phyloP scores from a whole-genome alignment of 2,888 invertebrate genomes.

The Scelioninae gen. 2 region DNA sequence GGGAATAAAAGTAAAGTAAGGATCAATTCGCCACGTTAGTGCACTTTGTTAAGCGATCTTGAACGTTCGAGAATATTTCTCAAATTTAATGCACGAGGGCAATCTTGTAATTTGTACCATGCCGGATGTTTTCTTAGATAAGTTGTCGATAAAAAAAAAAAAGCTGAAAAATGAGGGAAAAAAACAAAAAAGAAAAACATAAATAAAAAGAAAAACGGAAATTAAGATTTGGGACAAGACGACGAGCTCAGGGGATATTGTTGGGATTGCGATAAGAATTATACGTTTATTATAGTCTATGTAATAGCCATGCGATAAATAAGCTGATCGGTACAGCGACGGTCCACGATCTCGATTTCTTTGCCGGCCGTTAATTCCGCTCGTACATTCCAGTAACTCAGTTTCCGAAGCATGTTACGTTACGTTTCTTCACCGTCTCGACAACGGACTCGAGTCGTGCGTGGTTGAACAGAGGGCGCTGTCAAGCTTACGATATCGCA shows the following conservation, averaged over 20 bases:
- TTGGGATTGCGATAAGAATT: constrained; percentile 42
- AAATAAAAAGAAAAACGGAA: constrained; percentile 6
- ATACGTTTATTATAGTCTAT: background rate
- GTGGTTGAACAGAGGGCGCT: background rate
- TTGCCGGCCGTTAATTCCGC: constrained; percentile 20
- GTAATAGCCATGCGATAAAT: constrained; percentile 6
- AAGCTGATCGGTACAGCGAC: background rate
- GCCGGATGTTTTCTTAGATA: constrained; percentile 61
- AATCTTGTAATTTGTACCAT: constrained; percentile 66
- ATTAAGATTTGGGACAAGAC: constrained; percentile 18
- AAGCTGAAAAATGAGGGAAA: no score
- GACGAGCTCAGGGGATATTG: constrained; percentile 45
- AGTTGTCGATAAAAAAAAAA: constrained; percentile 56
- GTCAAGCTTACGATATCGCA: constrained; percentile 38
- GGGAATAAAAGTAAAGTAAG: constrained; percentile 27
- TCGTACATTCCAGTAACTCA: constrained; percentile 41
- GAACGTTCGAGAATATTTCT: constrained; percentile 61
- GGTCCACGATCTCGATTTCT: constrained; percentile 14
- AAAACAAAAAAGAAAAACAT: constrained; percentile 17
- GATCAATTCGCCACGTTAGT: constrained; percentile 58
- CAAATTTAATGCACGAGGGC: constrained; percentile 66
- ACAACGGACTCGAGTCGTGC: constrained; percentile 8
- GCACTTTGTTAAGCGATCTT: constrained; percentile 61
- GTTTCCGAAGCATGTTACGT: constrained; percentile 37
- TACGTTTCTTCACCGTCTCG: constrained; percentile 26